phyloP scores from a whole-genome alignment of 2,888 invertebrate species.

The Epirrhoe tristata region DNA sequence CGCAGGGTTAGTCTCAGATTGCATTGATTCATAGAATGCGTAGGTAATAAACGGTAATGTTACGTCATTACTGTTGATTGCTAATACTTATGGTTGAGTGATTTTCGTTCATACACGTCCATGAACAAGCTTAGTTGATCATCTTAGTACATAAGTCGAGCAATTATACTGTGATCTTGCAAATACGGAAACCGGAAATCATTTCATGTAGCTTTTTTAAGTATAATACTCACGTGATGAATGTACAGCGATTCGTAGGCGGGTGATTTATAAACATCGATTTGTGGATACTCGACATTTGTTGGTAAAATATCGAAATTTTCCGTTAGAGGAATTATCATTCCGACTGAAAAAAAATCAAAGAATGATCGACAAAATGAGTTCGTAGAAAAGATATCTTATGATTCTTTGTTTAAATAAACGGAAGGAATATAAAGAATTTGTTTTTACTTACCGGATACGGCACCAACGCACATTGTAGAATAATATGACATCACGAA shows the following conservation, averaged over 20 bases:
- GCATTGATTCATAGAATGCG: conserved; percentile 20
- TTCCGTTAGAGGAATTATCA: conserved; percentile 78
- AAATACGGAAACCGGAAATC: background rate
- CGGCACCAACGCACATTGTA: conserved; percentile 78
- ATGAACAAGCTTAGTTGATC: background rate
- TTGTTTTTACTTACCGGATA: conserved; percentile 63
- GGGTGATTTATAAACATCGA: conserved; percentile 73
- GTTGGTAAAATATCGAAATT: conserved; percentile 77
- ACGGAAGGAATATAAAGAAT: background rate
- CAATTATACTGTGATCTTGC: background rate
- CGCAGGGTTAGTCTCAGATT: conserved; percentile 40
- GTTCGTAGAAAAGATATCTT: background rate
- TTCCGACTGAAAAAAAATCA: conserved; percentile 67
- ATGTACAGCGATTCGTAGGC: conserved; percentile 69
- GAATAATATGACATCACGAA: conserved; percentile 78
- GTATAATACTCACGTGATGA: conserved; percentile 70
- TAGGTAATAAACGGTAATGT: conserved; percentile 14
- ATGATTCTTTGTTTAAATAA: background rate
- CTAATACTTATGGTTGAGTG: background rate
- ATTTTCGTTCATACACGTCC: background rate
- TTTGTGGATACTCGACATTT: conserved; percentile 78
- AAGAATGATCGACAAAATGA: conserved; percentile 17
- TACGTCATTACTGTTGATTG: conserved; percentile 1
- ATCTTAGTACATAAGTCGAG: background rate
- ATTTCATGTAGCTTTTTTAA: background rate